phyloP scores from a whole-genome alignment of 2,888 invertebrate species.

The Globia sparganii region DNA sequence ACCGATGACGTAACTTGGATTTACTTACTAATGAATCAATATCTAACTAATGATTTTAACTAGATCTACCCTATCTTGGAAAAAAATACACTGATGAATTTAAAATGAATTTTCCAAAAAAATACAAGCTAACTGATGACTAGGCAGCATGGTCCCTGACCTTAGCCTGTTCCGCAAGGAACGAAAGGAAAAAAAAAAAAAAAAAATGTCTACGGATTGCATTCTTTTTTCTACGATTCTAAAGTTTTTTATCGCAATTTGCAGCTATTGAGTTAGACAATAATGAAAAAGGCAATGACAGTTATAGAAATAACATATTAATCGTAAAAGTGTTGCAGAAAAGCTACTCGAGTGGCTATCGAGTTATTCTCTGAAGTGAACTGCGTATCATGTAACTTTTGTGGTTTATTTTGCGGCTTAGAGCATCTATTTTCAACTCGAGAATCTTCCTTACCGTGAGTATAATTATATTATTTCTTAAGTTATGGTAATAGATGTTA shows the following conservation, averaged over 20 bases:
- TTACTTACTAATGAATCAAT: no score
- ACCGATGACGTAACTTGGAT: no score
- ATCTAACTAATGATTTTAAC: no score
- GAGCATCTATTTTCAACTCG: slow-evolving; percentile 83
- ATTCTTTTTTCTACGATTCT: slow-evolving; percentile 70
- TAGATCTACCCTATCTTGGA: no score
- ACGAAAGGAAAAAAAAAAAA: no score
- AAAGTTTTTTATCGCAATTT: slow-evolving; percentile 46
- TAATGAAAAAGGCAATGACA: slow-evolving; percentile 55
- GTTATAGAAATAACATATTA: slow-evolving; percentile 58
- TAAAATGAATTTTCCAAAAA: no score
- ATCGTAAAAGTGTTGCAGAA: slow-evolving; percentile 61
- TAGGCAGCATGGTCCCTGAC: no score
- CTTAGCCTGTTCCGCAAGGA: no score
- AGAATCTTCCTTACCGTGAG: slow-evolving; percentile 77
- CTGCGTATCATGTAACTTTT: slow-evolving; percentile 87
- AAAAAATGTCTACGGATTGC: slow-evolving; percentile 66
- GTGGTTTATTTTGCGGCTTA: slow-evolving; percentile 85
- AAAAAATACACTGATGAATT: no score
- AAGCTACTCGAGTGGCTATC: slow-evolving; percentile 69
- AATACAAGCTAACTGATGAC: no score
- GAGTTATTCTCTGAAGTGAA: slow-evolving; percentile 76
- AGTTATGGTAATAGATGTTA: slow-evolving; percentile 16
- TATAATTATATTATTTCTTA: slow-evolving; percentile 57
- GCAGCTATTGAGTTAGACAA: slow-evolving; percentile 67